phyloP scores from a whole-genome alignment of 2,113 vertebrate species.

The Sprattus sprattus region DNA sequence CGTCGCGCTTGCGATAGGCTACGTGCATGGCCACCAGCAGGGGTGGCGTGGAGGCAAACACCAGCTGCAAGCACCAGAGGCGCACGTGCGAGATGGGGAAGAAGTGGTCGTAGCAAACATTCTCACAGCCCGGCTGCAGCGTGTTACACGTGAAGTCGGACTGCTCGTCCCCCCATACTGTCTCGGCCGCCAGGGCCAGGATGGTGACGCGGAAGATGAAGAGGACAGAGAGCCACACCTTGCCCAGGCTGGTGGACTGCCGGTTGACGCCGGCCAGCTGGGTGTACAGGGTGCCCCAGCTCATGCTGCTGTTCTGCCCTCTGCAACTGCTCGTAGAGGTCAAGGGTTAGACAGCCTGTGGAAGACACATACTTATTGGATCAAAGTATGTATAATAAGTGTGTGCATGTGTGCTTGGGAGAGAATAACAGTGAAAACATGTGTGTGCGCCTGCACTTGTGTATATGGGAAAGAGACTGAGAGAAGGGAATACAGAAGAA shows the following conservation, averaged over 20 bases:
- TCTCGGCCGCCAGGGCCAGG: slow-evolving; percentile 87
- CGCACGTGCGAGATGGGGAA: slow-evolving; percentile 92
- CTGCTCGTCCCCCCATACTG: slow-evolving; percentile 92
- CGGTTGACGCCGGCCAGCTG: slow-evolving; percentile 84
- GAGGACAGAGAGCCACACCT: slow-evolving; percentile 90
- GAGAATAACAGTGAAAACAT: background rate
- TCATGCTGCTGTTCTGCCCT: slow-evolving; percentile 69
- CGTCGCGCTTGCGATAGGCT: slow-evolving; percentile 59
- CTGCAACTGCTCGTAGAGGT: slow-evolving; percentile 10
- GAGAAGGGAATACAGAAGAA: background rate
- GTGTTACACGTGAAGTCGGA: slow-evolving; percentile 90
- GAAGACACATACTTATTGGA: background rate
- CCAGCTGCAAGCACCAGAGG: slow-evolving; percentile 91
- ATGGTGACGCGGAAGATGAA: slow-evolving; percentile 94
- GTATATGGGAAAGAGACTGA: background rate
- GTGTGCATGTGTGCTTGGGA: background rate
- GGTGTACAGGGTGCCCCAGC: slow-evolving; percentile 79
- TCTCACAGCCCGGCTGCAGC: slow-evolving; percentile 87
- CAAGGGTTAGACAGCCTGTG: background rate
- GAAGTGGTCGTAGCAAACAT: slow-evolving; percentile 92
- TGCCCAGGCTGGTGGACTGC: slow-evolving; percentile 87
- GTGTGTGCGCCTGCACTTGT: background rate
- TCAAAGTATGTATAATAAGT: background rate
- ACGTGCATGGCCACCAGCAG: slow-evolving; percentile 68
- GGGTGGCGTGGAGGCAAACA: slow-evolving; percentile 87